phyloP scores from a whole-genome alignment of 1,140 invertebrate species.

The Lasioglossum baleicum region DNA sequence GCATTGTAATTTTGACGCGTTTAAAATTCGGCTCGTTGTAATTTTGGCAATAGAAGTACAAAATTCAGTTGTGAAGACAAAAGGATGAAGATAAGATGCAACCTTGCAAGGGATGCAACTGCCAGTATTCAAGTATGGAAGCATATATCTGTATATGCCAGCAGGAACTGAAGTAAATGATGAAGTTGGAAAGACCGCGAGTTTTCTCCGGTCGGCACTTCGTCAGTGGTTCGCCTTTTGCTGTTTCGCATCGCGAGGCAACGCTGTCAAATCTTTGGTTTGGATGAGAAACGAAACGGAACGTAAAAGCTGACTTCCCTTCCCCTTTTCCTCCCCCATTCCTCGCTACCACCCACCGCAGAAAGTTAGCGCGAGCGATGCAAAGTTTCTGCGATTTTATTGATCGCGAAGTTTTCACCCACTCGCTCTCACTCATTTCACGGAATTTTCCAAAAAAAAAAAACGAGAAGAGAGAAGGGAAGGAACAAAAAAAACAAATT shows the following conservation, averaged over 20 bases:
- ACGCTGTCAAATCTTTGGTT: slow-evolving; percentile 60
- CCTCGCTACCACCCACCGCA: background rate
- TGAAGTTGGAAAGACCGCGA: slow-evolving; percentile 53
- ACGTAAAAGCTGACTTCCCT: slow-evolving; percentile 27
- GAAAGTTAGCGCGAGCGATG: slow-evolving; percentile 51
- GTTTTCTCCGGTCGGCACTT: slow-evolving; percentile 41
- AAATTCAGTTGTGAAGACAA: too few species aligned
- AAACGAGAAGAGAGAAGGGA: slow-evolving; percentile 22
- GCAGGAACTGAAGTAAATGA: slow-evolving; percentile 49
- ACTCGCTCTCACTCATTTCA: slow-evolving; percentile 19
- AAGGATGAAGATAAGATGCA: too few species aligned
- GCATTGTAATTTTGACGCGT: too few species aligned
- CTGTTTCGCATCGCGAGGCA: slow-evolving; percentile 52
- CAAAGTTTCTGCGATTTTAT: slow-evolving; percentile 58
- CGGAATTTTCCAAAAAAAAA: slow-evolving; percentile 51
- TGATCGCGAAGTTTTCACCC: slow-evolving; percentile 53
- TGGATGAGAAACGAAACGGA: slow-evolving; percentile 35
- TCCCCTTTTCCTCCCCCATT: background rate
- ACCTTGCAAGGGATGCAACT: background rate
- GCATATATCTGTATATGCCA: background rate
- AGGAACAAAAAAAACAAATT: background rate
- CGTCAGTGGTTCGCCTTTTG: slow-evolving; percentile 36
- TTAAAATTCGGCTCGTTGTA: too few species aligned
- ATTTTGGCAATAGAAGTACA: too few species aligned
- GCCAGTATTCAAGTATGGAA: background rate